Evolutionary conservation across 2,888 invertebrate genomes (phyloP).

Genomic region (Ophion slaviceki): DNA sequence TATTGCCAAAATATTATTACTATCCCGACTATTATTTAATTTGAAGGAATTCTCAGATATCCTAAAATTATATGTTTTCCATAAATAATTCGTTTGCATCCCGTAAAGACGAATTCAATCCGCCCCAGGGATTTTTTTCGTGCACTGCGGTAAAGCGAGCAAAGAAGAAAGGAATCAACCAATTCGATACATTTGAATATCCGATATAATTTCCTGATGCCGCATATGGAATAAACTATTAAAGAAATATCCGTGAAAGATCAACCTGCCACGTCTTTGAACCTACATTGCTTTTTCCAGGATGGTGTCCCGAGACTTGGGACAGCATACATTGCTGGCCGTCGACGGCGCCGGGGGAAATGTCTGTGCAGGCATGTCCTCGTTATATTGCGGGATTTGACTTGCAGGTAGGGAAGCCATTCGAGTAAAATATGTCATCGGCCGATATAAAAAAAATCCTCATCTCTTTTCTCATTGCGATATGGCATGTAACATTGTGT

Average conservation of each 20-base stretch:
- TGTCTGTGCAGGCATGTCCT: constrained; percentile 84
- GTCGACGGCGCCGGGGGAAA: constrained; percentile 83
- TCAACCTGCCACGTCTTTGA: background rate
- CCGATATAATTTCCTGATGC: background rate
- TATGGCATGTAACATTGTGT: background rate
- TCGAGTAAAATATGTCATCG: background rate
- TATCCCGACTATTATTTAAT: too few species aligned
- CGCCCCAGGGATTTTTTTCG: too few species aligned
- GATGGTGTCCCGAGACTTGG: constrained; percentile 85
- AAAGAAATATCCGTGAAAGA: background rate
- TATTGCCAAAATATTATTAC: too few species aligned
- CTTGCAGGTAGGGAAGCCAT: constrained; percentile 70
- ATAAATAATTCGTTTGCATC: too few species aligned
- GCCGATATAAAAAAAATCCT: background rate
- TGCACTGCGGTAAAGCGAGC: background rate
- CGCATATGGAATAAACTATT: background rate
- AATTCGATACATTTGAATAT: background rate
- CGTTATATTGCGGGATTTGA: constrained; percentile 85
- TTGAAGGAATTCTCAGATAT: too few species aligned
- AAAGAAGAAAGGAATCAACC: background rate
- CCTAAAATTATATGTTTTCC: too few species aligned
- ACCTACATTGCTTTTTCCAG: constrained; percentile 68
- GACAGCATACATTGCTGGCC: constrained; percentile 86
- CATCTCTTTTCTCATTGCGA: background rate
- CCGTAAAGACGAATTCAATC: too few species aligned